Conservation (phyloP, 92 coral and sea anemone species). For the Epizoanthus illoricatus region DNA sequence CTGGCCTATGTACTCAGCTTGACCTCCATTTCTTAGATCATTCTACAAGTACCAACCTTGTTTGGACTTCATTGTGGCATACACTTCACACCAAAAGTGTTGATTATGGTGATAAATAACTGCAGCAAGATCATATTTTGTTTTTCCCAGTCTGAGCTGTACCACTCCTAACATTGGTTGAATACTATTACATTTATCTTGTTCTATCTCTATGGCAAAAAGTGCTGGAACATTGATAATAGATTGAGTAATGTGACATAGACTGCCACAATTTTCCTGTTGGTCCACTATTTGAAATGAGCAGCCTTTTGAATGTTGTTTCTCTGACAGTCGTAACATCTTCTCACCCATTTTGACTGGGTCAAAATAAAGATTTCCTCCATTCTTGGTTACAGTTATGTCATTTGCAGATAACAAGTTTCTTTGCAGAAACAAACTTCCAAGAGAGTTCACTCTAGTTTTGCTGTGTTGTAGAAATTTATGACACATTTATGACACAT, state of each 20-base stretch:
- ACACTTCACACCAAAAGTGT: constrained; percentile 41
- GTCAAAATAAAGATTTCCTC: too few species aligned
- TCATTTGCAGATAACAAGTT: background rate
- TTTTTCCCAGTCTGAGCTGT: background rate
- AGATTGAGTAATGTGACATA: background rate
- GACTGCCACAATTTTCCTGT: background rate
- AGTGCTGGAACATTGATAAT: background rate
- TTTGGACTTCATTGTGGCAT: background rate
- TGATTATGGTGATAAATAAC: constrained; percentile 18
- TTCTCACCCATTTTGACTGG: too few species aligned
- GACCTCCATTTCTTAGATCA: constrained; percentile 27
- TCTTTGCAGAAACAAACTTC: background rate
- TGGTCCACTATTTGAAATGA: background rate
- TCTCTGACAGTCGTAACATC: background rate
- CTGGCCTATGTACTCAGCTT: constrained; percentile 14
- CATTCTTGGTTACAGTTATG: too few species aligned
- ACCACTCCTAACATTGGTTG: background rate
- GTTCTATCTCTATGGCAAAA: background rate
- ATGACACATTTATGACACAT: background rate
- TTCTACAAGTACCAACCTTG: constrained; percentile 36
- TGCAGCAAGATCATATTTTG: constrained; percentile 38
- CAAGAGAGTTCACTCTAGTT: background rate
- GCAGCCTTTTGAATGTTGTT: background rate
- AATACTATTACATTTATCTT: background rate
- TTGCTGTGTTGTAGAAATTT: background rate